Evolutionary conservation across 2,797 vertebrate genomes (phyloP).

Genomic region (Pteropus rufus): DNA sequence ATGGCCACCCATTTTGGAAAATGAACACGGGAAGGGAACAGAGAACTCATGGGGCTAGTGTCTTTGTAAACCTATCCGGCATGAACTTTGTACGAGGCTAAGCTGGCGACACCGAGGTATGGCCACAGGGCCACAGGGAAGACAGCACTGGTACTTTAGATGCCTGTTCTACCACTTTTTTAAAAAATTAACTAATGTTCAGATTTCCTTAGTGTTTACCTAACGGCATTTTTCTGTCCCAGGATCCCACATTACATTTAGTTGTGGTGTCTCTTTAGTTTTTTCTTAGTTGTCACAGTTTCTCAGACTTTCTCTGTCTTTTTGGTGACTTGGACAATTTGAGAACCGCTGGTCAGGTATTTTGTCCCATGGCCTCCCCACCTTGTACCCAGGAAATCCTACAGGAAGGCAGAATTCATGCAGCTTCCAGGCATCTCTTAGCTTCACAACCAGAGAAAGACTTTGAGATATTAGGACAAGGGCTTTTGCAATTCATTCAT

Average conservation of each 20-base stretch:
- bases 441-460: background rate
- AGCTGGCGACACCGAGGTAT: background rate
- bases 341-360: background rate
- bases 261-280: background rate
- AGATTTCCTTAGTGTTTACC: background rate
- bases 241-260: background rate
- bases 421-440: background rate
- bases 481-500: background rate
- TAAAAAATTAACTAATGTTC: background rate
- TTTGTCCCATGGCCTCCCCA: background rate
- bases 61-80: background rate
- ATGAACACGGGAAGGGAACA: background rate
- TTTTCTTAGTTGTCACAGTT: background rate
- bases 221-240: background rate
- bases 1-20: background rate
- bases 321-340: background rate
- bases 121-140: background rate
- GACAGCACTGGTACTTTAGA: background rate
- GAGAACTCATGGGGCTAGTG: fast-evolving
- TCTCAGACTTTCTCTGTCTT: background rate
- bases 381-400: background rate
- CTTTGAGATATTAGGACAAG: background rate
- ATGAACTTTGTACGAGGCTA: background rate
- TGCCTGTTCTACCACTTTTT: background rate
- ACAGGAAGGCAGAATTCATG: background rate